Conservation (phyloP, 2,113 vertebrate species). For the Fregata magnificens region DNA sequence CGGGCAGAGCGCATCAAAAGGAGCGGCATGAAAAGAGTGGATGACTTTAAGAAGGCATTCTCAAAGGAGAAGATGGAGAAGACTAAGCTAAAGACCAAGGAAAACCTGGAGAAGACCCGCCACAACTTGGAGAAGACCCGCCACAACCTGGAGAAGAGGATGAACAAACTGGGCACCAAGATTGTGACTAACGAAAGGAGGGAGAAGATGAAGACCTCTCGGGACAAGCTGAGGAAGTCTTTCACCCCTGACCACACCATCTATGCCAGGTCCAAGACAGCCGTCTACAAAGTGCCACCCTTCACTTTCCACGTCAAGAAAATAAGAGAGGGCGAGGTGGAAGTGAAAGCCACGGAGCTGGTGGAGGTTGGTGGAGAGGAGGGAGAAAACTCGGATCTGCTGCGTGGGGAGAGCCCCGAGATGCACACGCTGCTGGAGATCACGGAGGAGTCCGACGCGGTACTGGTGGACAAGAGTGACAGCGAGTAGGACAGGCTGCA, state of each 20-base stretch:
- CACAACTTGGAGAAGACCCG: conserved; percentile 96
- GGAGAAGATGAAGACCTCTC: conserved; percentile 89
- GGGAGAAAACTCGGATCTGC: conserved; percentile 83
- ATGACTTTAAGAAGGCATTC: conserved; percentile 96
- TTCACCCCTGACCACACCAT: conserved; percentile 89
- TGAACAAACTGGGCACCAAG: conserved; percentile 91
- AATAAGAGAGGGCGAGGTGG: conserved; percentile 89
- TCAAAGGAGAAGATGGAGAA: conserved; percentile 97
- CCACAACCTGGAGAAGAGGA: conserved; percentile 91
- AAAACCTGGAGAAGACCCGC: conserved; percentile 94
- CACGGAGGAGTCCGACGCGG: conserved; percentile 86
- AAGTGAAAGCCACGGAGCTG: conserved; percentile 87
- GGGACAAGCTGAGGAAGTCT: conserved; percentile 93
- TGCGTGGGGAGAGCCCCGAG: conserved; percentile 85
- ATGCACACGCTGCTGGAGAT: conserved; percentile 86
- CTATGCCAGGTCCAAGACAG: conserved; percentile 89
- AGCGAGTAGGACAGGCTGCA: conserved; percentile 65
- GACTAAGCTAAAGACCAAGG: conserved; percentile 90
- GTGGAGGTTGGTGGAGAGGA: conserved; percentile 82
- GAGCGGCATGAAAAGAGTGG: conserved; percentile 88
- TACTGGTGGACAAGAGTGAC: conserved; percentile 86
- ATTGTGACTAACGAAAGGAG: conserved; percentile 89
- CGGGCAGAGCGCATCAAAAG: conserved; percentile 91
- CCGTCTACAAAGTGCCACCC: conserved; percentile 94
- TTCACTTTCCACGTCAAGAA: conserved; percentile 99